phyloP scores from a whole-genome alignment of 2,113 vertebrate species.

The Pedetes capensis region DNA sequence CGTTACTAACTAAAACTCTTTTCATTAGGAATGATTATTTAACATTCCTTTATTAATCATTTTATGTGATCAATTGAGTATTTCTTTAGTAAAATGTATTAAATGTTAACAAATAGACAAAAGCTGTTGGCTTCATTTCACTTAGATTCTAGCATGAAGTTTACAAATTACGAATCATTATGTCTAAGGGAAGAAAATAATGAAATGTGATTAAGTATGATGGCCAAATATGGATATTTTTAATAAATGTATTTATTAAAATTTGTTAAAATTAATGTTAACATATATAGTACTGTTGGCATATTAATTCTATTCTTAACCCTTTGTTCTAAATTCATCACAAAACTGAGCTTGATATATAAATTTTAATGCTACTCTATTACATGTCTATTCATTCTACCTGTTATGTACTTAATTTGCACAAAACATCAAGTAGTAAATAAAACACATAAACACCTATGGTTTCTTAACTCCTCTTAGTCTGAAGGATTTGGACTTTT shows the following conservation, averaged over 20 bases:
- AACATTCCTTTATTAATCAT: not conserved
- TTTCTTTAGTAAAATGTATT: not conserved
- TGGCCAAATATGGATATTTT: not conserved
- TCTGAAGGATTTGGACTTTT: not conserved
- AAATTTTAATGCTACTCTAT: not conserved
- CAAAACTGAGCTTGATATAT: not conserved
- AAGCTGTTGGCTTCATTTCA: not conserved
- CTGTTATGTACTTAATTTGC: not conserved
- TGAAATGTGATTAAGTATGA: not conserved
- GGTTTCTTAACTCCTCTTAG: not conserved
- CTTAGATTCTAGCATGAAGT: not conserved
- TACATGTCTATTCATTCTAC: not conserved
- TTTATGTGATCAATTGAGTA: not conserved
- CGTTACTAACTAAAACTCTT: not conserved
- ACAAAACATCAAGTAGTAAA: not conserved
- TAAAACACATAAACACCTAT: not conserved
- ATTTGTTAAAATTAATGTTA: not conserved
- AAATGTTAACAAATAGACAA: not conserved
- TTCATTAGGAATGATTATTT: not conserved
- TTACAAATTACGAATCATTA: not conserved
- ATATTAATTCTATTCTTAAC: slow-evolving; percentile 8
- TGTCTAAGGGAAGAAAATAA: not conserved
- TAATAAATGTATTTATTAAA: not conserved
- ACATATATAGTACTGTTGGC: not conserved
- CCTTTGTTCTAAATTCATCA: not conserved